Evolutionary conservation across 2,888 invertebrate genomes (phyloP).

Genomic region (Limulus polyphemus): DNA sequence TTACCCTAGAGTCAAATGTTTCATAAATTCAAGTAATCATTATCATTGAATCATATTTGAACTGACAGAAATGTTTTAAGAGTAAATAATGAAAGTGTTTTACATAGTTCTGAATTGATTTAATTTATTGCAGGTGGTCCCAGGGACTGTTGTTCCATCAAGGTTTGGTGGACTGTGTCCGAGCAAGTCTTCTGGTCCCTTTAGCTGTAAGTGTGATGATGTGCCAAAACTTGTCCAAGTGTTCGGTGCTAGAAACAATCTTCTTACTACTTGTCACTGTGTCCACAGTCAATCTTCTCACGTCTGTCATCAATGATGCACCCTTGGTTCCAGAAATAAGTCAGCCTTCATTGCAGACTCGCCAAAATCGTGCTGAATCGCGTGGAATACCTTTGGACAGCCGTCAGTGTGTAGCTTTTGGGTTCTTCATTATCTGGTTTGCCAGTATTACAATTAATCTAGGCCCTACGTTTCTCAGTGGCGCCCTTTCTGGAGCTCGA

Average conservation of each 20-base stretch:
- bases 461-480: slow-evolving; percentile 72
- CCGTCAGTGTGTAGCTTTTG: slow-evolving; percentile 78
- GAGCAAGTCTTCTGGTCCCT: slow-evolving; percentile 65
- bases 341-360: too few relatives aligned
- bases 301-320: slow-evolving; percentile 67
- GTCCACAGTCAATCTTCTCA: slow-evolving; percentile 79
- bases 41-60: too few relatives aligned
- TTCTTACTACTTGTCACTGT: slow-evolving; percentile 77
- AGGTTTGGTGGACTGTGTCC: slow-evolving; percentile 66
- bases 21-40: too few relatives aligned
- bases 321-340: slow-evolving; percentile 55
- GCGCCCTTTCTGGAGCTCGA: slow-evolving; percentile 49
- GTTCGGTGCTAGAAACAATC: slow-evolving; percentile 73
- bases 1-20: too few relatives aligned
- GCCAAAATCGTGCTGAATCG: too few relatives aligned
- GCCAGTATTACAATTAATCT: slow-evolving; percentile 79
- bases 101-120: too few relatives aligned
- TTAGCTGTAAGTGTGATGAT: slow-evolving; percentile 64
- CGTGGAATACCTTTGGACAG: slow-evolving; percentile 48
- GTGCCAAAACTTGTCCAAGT: slow-evolving; percentile 72
- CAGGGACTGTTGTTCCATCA: slow-evolving; percentile 73
- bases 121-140: slow-evolving; percentile 54
- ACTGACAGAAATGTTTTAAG: too few relatives aligned
- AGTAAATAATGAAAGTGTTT: too few relatives aligned
- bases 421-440: slow-evolving; percentile 87